Evolutionary conservation across 2,113 vertebrate genomes (phyloP).

Genomic region (Macrotis lagotis): DNA sequence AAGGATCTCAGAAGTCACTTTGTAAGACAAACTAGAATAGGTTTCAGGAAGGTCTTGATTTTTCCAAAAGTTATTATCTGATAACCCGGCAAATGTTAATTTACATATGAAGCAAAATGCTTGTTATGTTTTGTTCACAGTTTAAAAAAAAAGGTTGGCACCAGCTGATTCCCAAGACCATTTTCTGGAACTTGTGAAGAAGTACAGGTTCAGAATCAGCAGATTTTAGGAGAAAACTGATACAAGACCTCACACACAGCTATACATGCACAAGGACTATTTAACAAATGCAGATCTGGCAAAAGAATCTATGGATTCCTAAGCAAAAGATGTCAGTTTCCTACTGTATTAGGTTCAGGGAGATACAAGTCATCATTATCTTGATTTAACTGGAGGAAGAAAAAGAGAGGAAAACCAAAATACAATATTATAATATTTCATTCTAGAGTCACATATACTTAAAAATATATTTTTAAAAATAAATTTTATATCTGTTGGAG

Average conservation of each 20-base stretch:
- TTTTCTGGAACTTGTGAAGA: slow-evolving; percentile 70
- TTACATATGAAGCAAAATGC: slow-evolving; percentile 53
- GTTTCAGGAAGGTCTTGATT: slow-evolving; percentile 41
- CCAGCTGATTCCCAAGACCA: slow-evolving; percentile 47
- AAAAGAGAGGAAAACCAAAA: slow-evolving; percentile 51
- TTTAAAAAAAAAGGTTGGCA: slow-evolving; percentile 51
- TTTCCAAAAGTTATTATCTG: slow-evolving; percentile 28
- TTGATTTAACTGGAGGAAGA: slow-evolving; percentile 59
- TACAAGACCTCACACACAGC: not conserved
- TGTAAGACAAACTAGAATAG: slow-evolving; percentile 1
- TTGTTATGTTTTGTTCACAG: slow-evolving; percentile 48
- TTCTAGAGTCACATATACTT: not conserved
- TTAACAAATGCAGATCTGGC: not conserved
- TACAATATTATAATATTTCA: slow-evolving; percentile 41
- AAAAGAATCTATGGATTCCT: not conserved
- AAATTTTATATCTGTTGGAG: slow-evolving; percentile 2
- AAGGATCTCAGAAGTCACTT: slow-evolving; percentile 45
- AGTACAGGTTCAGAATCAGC: slow-evolving; percentile 63
- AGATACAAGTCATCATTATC: slow-evolving; percentile 53
- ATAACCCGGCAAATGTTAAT: slow-evolving; percentile 37
- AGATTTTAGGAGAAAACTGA: slow-evolving; percentile 57
- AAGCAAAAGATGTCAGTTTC: not conserved
- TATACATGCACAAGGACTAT: slow-evolving; percentile 2
- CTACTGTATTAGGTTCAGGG: slow-evolving; percentile 35
- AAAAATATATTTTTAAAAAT: slow-evolving; percentile 38